A percentile compares a stretch with the other conserved stretches of the same genome.
These are phyloP conservation scores for Anhinga rufa DNA, from an alignment of 2,113 vertebrate genomes.

Conservation along the genomic window DNA sequence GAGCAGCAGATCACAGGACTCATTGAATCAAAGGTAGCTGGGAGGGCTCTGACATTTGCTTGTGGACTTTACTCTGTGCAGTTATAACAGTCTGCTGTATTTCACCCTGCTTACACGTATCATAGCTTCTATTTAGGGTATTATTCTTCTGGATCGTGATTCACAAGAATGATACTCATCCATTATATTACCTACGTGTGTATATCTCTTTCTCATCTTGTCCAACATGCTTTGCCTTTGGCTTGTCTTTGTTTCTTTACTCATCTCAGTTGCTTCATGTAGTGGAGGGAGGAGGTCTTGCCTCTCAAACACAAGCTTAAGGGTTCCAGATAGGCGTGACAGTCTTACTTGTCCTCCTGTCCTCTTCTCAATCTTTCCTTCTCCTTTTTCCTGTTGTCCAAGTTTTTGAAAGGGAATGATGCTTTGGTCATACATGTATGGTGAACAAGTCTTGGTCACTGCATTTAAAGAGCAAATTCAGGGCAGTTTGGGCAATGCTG, in stretches of 20 bases:
- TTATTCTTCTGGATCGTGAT: not conserved
- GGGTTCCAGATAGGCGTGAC: not conserved
- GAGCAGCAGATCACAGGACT: slow-evolving; percentile 57
- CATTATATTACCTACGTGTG: fast-evolving
- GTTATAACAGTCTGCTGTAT: not conserved
- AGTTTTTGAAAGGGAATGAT: not conserved
- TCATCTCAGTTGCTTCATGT: not conserved
- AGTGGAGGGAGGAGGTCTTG: not conserved
- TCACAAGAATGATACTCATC: not conserved
- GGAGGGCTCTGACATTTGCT: slow-evolving; percentile 13
- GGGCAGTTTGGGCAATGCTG: not conserved
- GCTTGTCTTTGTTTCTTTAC: not conserved
- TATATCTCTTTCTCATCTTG: not conserved
- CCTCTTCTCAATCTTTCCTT: not conserved
- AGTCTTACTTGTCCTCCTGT: not conserved
- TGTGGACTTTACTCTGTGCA: not conserved
- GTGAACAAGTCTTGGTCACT: not conserved
- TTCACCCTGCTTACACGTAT: not conserved
- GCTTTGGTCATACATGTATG: fast-evolving
- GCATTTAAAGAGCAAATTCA: not conserved
- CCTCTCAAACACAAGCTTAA: not conserved
- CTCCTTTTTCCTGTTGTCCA: not conserved
- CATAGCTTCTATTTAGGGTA: not conserved
- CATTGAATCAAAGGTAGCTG: slow-evolving; percentile 63
- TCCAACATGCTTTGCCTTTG: not conserved